A percentile compares a stretch with the other conserved stretches of the same genome.
Evolutionary conservation across 2,888 invertebrate species (phyloP).

Genomic region (Galeopsomyia nigrocyanea): DNA sequence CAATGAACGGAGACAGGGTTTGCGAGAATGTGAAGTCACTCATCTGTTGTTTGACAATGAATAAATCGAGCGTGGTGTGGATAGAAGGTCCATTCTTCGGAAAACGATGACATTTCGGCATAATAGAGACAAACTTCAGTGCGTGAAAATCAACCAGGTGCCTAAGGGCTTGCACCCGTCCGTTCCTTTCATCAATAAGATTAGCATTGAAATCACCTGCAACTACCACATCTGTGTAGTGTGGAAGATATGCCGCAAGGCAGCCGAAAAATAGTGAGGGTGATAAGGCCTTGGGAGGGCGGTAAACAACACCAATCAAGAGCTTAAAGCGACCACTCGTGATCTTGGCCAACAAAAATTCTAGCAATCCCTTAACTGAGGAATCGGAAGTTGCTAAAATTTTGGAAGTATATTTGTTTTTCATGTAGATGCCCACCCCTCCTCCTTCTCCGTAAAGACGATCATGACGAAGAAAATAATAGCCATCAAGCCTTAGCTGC

Average conservation of each 20-base stretch:
- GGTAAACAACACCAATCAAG: background rate
- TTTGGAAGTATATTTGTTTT: background rate
- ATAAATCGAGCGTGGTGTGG: conserved; percentile 14
- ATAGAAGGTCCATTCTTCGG: background rate
- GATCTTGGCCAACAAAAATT: conserved; percentile 1
- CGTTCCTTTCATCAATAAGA: background rate
- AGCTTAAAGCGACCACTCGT: background rate
- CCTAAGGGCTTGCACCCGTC: background rate
- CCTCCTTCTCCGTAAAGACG: background rate
- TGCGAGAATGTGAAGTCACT: background rate
- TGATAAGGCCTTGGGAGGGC: background rate
- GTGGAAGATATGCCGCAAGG: no score
- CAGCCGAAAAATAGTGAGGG: background rate
- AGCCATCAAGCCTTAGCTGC: background rate
- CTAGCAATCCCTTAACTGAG: background rate
- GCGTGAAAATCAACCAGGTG: background rate
- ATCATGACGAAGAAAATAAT: background rate
- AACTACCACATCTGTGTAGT: no score
- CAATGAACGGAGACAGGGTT: conserved; percentile 1
- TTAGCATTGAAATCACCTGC: background rate
- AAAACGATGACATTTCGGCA: conserved; percentile 7
- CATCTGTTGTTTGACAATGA: conserved; percentile 1
- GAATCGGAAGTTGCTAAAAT: background rate
- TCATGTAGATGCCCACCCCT: background rate
- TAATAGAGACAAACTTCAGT: background rate